Base-by-base conservation (phyloP, 2,113 vertebrate species). In the Macroglossus sobrinus region DNA sequence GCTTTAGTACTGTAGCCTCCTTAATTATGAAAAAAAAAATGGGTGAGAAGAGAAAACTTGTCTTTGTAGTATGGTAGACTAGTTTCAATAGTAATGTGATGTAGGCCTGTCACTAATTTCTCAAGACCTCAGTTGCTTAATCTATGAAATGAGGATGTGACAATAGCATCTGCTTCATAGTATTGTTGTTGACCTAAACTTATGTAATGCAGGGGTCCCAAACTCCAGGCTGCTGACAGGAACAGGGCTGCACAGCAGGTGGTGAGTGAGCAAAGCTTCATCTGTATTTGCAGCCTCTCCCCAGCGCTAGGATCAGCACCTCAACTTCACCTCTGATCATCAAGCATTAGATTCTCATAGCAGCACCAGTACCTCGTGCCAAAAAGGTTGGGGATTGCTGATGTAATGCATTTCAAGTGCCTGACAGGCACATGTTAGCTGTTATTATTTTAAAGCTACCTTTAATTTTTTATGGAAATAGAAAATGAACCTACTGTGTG, bases 21-120 rank as follows among this genome's bases (percentile, higher is more conserved):
- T 75, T 64, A 91, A 57, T 76, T 74, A 71, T n/a, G 38, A 75
- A 94, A 85, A 75, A 94, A 85, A n/a, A 88, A 84, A 59, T 14
- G 30, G 13, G 28, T 43, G 1, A 63, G 11, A 80, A 90, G 45
- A n/a, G 30, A 81, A 78, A 38, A 13, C 9, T n/a, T 80, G 57
- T 91, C 35, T 94, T 47, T 61, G 21, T 0, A 68, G 28, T 13
- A n/a, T 61, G 68, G 8, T 47, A 87, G 24, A 72, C 33, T 16
- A 5, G 26, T 84, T 92, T 82, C 47, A 19, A 5, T 78, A 16
- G 19, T 76, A 57, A 24, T 7, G 1, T 66, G 26, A 55, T 50
- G 45, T 81, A 43, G 30, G 4, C 19, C 35, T 66, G 40, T 24
- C 35, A 40, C 11, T 80, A 40, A 92, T 96, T 91, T 87, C 86